Evolutionary conservation across 2,797 vertebrate genomes (phyloP).

Genomic region (Telmatherina bonti): DNA sequence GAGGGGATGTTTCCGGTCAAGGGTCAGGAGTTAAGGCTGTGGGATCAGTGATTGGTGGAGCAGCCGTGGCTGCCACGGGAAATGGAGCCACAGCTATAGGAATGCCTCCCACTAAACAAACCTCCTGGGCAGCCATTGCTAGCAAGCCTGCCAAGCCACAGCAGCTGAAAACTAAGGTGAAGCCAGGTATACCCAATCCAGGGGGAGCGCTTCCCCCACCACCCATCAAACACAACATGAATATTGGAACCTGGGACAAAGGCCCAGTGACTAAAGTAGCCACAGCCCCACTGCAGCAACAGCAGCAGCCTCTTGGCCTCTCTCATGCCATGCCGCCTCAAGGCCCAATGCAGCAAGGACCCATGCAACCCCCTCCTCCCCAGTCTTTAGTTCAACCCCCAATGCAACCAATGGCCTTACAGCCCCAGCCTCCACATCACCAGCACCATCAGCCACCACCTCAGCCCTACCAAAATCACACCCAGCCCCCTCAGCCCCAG

Average conservation of each 20-base stretch:
- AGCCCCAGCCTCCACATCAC: constrained; percentile 81
- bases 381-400: constrained; percentile 81
- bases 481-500: constrained; percentile 86
- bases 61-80: constrained; percentile 86
- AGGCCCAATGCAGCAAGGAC: constrained; percentile 74
- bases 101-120: constrained; percentile 91
- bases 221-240: constrained; percentile 97
- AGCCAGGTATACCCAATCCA: constrained; percentile 87
- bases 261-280: constrained; percentile 90
- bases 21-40: constrained; percentile 90
- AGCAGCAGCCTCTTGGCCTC: constrained; percentile 78
- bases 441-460: constrained; percentile 84
- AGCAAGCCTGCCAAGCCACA: constrained; percentile 93
- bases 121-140: constrained; percentile 96
- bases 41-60: constrained; percentile 91
- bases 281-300: constrained; percentile 86
- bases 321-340: constrained; percentile 77
- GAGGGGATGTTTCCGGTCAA: constrained; percentile 86
- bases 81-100: constrained; percentile 88
- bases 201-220: constrained; percentile 89
- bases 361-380: constrained; percentile 75
- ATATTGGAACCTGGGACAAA: constrained; percentile 98
- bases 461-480: constrained; percentile 89
- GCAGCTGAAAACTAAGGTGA: constrained; percentile 92
- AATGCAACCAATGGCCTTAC: constrained; percentile 87